These are phyloP conservation scores for Cygnus buccinator DNA, from an alignment of 2,113 vertebrate genomes.

Conservation along the genomic window DNA sequence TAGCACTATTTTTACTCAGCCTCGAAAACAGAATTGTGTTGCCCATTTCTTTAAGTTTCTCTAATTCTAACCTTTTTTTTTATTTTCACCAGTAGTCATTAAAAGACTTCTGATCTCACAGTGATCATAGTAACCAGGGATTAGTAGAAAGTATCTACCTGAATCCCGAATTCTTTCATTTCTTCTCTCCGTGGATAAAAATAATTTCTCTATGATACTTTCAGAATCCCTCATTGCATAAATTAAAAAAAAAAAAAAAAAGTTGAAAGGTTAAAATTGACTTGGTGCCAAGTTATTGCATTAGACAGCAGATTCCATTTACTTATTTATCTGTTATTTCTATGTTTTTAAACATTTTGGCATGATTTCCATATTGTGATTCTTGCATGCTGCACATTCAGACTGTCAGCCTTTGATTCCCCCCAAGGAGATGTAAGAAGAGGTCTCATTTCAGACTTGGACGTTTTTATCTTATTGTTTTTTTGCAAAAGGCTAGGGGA, in stretches of 20 bases:
- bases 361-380: slow-evolving; percentile 67
- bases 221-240: slow-evolving; percentile 30
- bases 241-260: slow-evolving; percentile 24
- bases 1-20: neutral
- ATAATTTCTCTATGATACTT: slow-evolving; percentile 27
- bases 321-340: slow-evolving; percentile 70
- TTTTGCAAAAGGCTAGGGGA: neutral
- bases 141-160: neutral
- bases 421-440: slow-evolving; percentile 51
- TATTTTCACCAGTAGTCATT: neutral
- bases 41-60: neutral
- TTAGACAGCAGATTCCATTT: slow-evolving; percentile 69
- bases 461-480: slow-evolving; percentile 48
- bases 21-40: neutral
- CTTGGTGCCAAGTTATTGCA: slow-evolving; percentile 55
- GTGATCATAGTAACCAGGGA: neutral
- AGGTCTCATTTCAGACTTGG: slow-evolving; percentile 31
- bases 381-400: slow-evolving; percentile 54
- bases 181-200: neutral
- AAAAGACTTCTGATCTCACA: neutral
- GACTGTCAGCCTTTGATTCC: slow-evolving; percentile 68
- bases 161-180: neutral
- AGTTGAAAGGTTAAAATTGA: slow-evolving; percentile 62
- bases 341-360: slow-evolving; percentile 66
- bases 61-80: neutral